Base-by-base conservation (phyloP, 2,113 vertebrate species). In the Oryzias javanicus region DNA sequence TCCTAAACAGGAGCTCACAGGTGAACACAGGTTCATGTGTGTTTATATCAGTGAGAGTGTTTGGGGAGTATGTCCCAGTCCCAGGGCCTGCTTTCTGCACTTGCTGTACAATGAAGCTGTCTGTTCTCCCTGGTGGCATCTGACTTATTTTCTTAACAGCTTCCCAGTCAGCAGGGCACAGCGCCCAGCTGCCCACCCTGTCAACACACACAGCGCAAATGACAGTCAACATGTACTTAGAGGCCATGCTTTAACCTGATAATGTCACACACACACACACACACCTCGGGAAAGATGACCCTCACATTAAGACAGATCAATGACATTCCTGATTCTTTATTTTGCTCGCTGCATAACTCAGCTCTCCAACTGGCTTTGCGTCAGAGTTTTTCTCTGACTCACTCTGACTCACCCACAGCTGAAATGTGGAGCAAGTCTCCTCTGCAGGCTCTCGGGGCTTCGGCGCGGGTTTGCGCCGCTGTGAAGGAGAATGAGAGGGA, bases 81-180 rank as follows among this genome's bases (percentile, higher is more conserved):
- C 81, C 80, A 66, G 67, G 55, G 50, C 64, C 76, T 64, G 60
- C 71, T 82, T 68, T 72, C 60, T 64, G 61, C 72, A 81, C 65
- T 67, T 55, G 41, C 27, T 49, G 62, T 44, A 90, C 84, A 90
- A 89, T 88, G 80, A 58, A 66, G 53, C 69, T 66, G 71, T 56
- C 78, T 87, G 83, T 88, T 88, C 80, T 84, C 81, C 69, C 76
- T 56, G 54, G 81, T 85, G 86, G 79, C 72, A 77, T 83, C 88
- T 91, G 88, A 91, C 83, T 91, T 89, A 90, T 79, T 89, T 86
- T 90, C 88, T 90, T 86, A 88, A 87, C 85, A 88, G 87, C 79
- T 87, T 78, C 85, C 55, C 77, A 82, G 84, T 84, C 78, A 83
- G 79, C 82, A 83, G 74, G 72, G 80, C 76, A 76, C 74, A 67